These are phyloP conservation scores for Pachypeltis micranthus DNA, from an alignment of 1,140 invertebrate species.

Conservation along the genomic window DNA sequence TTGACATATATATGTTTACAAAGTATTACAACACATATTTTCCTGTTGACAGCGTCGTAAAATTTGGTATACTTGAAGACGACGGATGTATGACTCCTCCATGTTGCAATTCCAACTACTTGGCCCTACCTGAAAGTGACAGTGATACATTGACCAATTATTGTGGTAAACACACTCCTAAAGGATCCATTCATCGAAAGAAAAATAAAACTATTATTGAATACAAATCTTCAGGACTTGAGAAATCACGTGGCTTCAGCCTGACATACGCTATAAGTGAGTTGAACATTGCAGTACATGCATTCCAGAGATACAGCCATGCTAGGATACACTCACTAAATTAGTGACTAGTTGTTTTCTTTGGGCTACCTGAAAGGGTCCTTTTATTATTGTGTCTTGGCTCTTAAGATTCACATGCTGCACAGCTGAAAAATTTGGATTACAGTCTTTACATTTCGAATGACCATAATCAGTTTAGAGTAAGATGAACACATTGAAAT, in stretches of 20 bases:
- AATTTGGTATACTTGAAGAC: conserved; percentile 20
- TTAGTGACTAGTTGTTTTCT: too few relatives aligned
- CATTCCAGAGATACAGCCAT: not conserved
- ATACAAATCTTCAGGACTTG: conserved; percentile 8
- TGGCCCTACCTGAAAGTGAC: conserved; percentile 15
- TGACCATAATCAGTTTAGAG: too few relatives aligned
- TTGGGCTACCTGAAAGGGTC: too few relatives aligned
- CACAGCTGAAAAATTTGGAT: not conserved
- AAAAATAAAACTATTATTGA: conserved; percentile 14
- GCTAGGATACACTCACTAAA: too few relatives aligned
- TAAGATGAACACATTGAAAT: too few relatives aligned
- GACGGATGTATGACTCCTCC: conserved; percentile 11
- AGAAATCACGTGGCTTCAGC: conserved; percentile 17
- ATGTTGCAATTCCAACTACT: conserved; percentile 20
- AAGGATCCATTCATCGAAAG: conserved; percentile 6
- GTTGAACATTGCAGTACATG: not conserved
- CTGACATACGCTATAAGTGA: conserved; percentile 15
- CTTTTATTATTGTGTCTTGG: not conserved
- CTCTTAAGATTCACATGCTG: not conserved
- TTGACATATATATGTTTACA: not conserved
- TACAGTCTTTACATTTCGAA: too few relatives aligned
- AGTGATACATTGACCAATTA: conserved; percentile 1
- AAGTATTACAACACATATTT: not conserved
- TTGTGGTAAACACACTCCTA: conserved; percentile 5
- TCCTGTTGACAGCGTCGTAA: conserved; percentile 14